Evolutionary conservation across 2,113 vertebrate genomes (phyloP).

Genomic region (Ammodytes dubius): DNA sequence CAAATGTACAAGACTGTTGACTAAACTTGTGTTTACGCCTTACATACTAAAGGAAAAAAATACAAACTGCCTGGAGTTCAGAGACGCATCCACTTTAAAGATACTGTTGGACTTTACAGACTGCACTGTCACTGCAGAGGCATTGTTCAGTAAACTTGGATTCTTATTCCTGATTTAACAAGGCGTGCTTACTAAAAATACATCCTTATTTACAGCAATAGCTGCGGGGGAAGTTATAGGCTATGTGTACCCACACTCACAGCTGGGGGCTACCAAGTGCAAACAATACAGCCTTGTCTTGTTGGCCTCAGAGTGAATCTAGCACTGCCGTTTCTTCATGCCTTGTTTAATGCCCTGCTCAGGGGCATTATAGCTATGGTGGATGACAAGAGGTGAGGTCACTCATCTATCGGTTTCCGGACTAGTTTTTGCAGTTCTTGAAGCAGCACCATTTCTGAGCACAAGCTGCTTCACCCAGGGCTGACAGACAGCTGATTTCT

Average conservation of each 20-base stretch:
- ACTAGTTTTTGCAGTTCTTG: constrained; percentile 28
- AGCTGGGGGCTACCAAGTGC: constrained; percentile 56
- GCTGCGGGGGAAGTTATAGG: constrained; percentile 45
- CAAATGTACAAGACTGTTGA: constrained; percentile 73
- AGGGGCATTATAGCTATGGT: constrained; percentile 57
- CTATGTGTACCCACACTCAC: constrained; percentile 51
- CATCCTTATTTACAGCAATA: constrained; percentile 53
- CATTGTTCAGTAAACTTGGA: constrained; percentile 42
- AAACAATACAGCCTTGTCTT: constrained; percentile 55
- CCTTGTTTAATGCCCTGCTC: constrained; percentile 63
- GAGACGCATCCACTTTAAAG: constrained; percentile 48
- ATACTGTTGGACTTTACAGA: constrained; percentile 39
- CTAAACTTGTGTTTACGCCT: constrained; percentile 59
- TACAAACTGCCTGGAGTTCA: constrained; percentile 39
- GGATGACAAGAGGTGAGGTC: constrained; percentile 55
- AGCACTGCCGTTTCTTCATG: constrained; percentile 42
- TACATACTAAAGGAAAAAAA: constrained; percentile 43
- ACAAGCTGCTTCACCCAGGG: neutral
- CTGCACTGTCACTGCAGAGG: constrained; percentile 49
- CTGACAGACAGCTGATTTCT: constrained; percentile 1
- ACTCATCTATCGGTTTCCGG: constrained; percentile 37
- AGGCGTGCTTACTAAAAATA: constrained; percentile 61
- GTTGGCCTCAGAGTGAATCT: constrained; percentile 59
- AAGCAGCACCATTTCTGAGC: constrained; percentile 27
- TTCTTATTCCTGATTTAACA: constrained; percentile 61